Evolutionary conservation across 2,888 invertebrate species (phyloP).

Genomic region (Chamaedrilus cognettii): DNA sequence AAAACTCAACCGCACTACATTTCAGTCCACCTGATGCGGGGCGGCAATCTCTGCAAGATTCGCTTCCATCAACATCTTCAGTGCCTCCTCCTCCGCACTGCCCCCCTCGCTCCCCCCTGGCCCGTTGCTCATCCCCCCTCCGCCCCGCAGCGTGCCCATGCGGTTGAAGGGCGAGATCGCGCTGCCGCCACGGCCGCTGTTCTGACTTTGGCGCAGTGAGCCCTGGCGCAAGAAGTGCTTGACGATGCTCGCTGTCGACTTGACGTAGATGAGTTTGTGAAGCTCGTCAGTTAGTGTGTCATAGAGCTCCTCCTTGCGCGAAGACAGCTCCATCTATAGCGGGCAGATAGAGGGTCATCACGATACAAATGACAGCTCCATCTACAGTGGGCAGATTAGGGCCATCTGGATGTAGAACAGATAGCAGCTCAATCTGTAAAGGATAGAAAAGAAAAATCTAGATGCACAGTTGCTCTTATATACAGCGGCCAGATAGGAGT

Average conservation of each 20-base stretch:
- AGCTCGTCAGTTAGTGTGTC: conserved; percentile 72
- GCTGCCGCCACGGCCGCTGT: conserved; percentile 17
- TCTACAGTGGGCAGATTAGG: too few species aligned
- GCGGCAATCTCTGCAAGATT: conserved; percentile 27
- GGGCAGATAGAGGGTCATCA: too few species aligned
- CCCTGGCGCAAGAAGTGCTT: conserved; percentile 49
- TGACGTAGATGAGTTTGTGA: conserved; percentile 72
- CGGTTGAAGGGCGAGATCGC: conserved; percentile 18
- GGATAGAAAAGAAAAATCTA: too few species aligned
- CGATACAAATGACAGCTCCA: too few species aligned
- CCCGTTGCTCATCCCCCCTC: neutral
- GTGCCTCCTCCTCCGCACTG: conserved; percentile 18
- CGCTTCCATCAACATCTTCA: conserved; percentile 23
- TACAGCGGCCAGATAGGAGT: too few species aligned
- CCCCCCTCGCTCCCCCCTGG: conserved; percentile 1
- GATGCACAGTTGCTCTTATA: too few species aligned
- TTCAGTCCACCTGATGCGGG: conserved; percentile 28
- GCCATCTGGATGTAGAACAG: too few species aligned
- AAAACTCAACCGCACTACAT: too few species aligned
- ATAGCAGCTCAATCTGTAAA: too few species aligned
- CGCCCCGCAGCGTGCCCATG: conserved; percentile 14
- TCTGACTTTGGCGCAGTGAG: conserved; percentile 56
- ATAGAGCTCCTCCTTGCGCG: conserved; percentile 66
- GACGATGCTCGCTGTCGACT: conserved; percentile 65
- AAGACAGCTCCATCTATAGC: conserved; percentile 6